Evolutionary conservation across 2,113 vertebrate genomes (phyloP).

Genomic region (Crotalus viridis): DNA sequence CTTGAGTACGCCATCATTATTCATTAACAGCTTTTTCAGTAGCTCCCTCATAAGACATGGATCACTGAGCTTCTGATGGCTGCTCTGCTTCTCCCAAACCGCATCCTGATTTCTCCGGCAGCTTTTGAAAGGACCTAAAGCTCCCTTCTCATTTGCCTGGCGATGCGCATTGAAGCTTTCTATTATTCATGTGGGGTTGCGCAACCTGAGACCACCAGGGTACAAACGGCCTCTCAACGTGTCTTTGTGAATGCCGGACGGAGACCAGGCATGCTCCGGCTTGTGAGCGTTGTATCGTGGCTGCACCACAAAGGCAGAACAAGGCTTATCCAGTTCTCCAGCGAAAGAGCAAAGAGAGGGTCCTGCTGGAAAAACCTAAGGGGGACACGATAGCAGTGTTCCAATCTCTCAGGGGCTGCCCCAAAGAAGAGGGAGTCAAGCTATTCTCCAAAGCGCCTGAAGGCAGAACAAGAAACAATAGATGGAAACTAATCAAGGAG

Average conservation of each 20-base stretch:
- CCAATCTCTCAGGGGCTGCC: too few relatives aligned
- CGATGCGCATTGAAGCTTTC: not conserved
- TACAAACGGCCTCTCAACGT: not conserved
- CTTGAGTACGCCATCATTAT: not conserved
- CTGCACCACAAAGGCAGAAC: not conserved
- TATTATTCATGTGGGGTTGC: not conserved
- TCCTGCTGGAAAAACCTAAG: too few relatives aligned
- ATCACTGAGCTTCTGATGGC: not conserved
- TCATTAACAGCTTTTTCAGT: not conserved
- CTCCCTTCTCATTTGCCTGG: too few relatives aligned
- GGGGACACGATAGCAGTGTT: too few relatives aligned
- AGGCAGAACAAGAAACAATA: too few relatives aligned
- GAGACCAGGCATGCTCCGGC: not conserved
- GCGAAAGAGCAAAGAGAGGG: not conserved
- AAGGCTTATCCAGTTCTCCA: too few relatives aligned
- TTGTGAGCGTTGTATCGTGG: not conserved
- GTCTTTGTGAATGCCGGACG: too few relatives aligned
- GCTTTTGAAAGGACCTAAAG: not conserved
- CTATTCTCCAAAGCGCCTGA: too few relatives aligned
- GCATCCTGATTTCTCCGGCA: not conserved
- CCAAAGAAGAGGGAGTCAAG: too few relatives aligned
- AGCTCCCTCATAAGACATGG: not conserved
- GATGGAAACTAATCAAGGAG: too few relatives aligned
- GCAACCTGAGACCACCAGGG: not conserved
- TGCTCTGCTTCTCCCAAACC: not conserved